Evolutionary conservation across 2,113 vertebrate genomes (phyloP).

Genomic region (Callocephalon fimbriatum): DNA sequence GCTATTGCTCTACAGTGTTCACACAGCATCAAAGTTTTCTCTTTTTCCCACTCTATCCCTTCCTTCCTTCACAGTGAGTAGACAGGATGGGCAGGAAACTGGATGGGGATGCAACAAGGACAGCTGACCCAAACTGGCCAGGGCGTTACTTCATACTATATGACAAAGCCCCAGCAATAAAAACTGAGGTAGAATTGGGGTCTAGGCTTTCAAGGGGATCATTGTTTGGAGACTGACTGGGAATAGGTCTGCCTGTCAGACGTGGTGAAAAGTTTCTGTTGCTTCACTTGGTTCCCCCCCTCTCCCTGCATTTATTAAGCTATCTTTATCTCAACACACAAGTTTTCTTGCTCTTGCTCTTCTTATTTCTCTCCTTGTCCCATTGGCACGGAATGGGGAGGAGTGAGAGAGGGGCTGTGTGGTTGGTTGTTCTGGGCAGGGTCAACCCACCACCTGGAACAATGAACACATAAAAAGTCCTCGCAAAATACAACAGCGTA

Average conservation of each 20-base stretch:
- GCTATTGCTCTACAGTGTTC: neutral
- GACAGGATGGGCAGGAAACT: neutral
- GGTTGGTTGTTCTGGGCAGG: neutral
- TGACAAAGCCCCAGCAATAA: neutral
- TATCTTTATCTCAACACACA: neutral
- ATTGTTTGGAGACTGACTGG: neutral
- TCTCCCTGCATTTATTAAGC: neutral
- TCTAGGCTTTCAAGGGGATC: neutral
- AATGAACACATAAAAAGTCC: neutral
- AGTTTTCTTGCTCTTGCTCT: neutral
- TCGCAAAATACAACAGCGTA: neutral
- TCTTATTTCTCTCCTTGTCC: neutral
- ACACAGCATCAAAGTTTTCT: neutral
- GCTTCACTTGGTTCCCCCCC: neutral
- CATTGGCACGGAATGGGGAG: neutral
- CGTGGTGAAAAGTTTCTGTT: neutral
- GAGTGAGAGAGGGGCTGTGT: rapidly evolving
- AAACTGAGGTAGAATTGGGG: neutral
- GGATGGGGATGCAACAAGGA: neutral
- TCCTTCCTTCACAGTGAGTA: neutral
- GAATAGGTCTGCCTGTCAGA: neutral
- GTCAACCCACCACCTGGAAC: neutral
- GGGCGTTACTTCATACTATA: neutral
- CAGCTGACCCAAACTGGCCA: neutral
- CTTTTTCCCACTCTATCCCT: neutral